Conservation (phyloP, 1,140 invertebrate genomes). For the Conus betulinus region DNA sequence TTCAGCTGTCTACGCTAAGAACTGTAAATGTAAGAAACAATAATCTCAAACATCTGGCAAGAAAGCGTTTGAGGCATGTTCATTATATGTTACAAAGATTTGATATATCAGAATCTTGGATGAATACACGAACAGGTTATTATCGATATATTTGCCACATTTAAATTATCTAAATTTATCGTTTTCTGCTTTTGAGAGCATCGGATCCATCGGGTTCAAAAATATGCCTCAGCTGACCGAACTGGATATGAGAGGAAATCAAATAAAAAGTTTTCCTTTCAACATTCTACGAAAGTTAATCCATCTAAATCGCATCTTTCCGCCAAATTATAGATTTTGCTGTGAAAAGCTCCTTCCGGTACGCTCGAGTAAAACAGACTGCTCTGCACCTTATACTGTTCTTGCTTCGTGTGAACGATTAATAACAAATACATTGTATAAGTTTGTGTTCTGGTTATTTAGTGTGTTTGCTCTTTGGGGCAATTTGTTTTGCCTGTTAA, state of each 20-base stretch:
- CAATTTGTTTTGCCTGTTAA: background rate
- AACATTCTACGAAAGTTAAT: background rate
- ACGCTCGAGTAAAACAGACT: background rate
- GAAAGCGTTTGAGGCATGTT: background rate
- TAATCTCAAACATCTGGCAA: background rate
- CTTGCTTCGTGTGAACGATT: background rate
- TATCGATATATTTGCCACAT: conserved; percentile 15
- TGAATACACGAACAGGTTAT: background rate
- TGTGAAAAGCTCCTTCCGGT: background rate
- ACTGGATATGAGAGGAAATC: background rate
- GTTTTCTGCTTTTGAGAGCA: background rate
- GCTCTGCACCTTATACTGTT: background rate
- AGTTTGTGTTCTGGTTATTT: background rate
- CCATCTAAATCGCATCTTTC: background rate
- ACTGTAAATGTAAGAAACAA: conserved; percentile 21
- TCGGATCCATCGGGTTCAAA: background rate
- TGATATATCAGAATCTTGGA: background rate
- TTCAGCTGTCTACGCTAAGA: conserved; percentile 11
- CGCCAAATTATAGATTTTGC: background rate
- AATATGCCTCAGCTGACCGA: background rate
- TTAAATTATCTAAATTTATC: conserved; percentile 21
- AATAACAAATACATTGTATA: background rate
- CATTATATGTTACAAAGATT: background rate
- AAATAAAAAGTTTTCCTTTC: background rate
- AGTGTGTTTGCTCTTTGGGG: background rate